A percentile compares a stretch with the other conserved stretches of the same genome.
These are phyloP conservation scores for Haliclona indistincta DNA, from an alignment of 37 sponge, comb jelly and placozoan genomes.

Conservation along the genomic window DNA sequence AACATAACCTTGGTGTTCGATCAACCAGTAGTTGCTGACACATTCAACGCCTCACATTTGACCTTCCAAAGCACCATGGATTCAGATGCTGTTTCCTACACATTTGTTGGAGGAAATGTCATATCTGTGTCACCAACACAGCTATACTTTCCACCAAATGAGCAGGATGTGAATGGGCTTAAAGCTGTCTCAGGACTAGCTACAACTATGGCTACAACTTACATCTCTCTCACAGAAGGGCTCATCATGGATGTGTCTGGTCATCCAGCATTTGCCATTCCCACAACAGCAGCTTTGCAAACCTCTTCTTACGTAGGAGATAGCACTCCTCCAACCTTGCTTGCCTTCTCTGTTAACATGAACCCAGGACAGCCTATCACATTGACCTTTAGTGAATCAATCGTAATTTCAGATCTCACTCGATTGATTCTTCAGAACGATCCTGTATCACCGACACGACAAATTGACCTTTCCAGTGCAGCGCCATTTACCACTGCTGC, in stretches of 20 bases:
- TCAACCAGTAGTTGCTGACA: conserved; percentile 38
- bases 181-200: conserved; percentile 67
- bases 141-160: conserved; percentile 24
- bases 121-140: conserved; percentile 4
- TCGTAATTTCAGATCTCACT: conserved; percentile 27
- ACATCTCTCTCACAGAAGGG: conserved; percentile 54
- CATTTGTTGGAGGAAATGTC: conserved; percentile 44
- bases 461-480: conserved; percentile 53
- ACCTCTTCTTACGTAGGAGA: conserved; percentile 47
- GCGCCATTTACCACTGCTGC: conserved; percentile 27
- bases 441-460: conserved; percentile 22
- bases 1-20: conserved; percentile 69
- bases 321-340: conserved; percentile 24
- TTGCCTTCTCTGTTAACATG: conserved; percentile 68
- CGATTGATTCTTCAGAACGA: conserved; percentile 58
- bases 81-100: conserved; percentile 33
- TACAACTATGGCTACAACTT: conserved; percentile 41
- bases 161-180: conserved; percentile 68
- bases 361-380: conserved; percentile 65
- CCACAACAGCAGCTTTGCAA: conserved; percentile 42
- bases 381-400: conserved; percentile 73
- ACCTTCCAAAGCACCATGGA: conserved; percentile 56
- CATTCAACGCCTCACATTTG: conserved; percentile 60
- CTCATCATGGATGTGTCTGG: conserved; percentile 42
- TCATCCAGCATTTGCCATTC: conserved; percentile 40